Base-by-base conservation (phyloP, 2,797 vertebrate genomes). In the Hephaestus fuliginosus region DNA sequence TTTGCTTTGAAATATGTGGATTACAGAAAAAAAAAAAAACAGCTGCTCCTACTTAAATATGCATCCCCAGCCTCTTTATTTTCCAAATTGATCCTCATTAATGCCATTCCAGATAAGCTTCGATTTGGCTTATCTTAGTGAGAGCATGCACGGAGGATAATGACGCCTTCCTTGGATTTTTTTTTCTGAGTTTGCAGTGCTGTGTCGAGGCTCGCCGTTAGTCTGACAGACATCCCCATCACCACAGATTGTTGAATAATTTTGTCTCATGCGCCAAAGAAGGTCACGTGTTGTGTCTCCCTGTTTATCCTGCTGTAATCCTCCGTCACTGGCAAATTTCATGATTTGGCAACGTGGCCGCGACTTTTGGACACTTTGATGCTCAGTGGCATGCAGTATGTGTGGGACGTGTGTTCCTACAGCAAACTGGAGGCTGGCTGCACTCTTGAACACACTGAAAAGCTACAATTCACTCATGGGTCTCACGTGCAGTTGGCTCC, bases 1-100 rank as follows among this genome's bases (percentile, higher is more conserved):
- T 89, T 88, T 80, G 70, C 87, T 91, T 86, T 89, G 85, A 90
- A 91, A 89, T 86, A 69, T 82, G 82, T 79, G 77, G 79, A 86
- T 89, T 89, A 87, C 60, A 70, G 64, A 3, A 5, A 5, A 25
- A 5, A 4, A 55, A 75, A 81, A 53, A 88, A 83, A 72, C 83
- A 85, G 78, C 85, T 84, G 80, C 81, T 83, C 49, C 70, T 81
- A 52, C 89, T 92, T 91, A 84, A 90, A 89, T 86, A 88, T 87
- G 82, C 85, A 90, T 87, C 70, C 65, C 70, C 64, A 74, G 73
- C 62, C 79, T 85, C 82, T 90, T 91, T 86, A 83, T 90, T 88
- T 91, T 85, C 70, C 60, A 92, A 91, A 92, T 86, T 90, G 88
- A 90, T 91, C 82, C 87, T 86, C 85, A 92, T 92, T 89, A 91